Conservation (phyloP, 2,888 invertebrate species). For the Ischnura elegans region DNA sequence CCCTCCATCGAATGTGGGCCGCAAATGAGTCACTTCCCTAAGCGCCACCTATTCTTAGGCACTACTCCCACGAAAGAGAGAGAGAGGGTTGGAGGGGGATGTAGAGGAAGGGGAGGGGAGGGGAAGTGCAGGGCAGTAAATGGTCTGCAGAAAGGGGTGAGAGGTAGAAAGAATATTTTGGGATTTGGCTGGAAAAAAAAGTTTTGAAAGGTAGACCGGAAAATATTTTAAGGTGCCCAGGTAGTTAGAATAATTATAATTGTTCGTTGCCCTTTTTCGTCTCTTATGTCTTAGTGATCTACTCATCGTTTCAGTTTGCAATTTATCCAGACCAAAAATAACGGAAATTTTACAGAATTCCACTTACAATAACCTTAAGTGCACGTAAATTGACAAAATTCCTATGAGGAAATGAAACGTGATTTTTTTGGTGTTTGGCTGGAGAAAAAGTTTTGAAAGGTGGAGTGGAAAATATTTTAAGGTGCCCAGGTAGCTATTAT, state of each 20-base stretch:
- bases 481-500: too few relatives aligned
- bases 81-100: neutral
- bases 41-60: conserved; percentile 61
- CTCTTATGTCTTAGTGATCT: too few relatives aligned
- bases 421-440: too few relatives aligned
- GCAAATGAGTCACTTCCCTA: conserved; percentile 53
- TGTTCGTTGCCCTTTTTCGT: too few relatives aligned
- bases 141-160: neutral
- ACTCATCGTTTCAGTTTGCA: too few relatives aligned
- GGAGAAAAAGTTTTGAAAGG: neutral
- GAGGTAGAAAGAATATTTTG: neutral
- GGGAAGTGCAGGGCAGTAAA: neutral
- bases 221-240: neutral
- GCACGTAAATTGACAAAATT: too few relatives aligned
- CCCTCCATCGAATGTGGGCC: conserved; percentile 56
- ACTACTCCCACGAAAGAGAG: conserved; percentile 50
- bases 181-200: too few relatives aligned
- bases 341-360: too few relatives aligned
- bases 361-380: too few relatives aligned
- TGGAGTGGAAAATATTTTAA: neutral
- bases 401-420: too few relatives aligned
- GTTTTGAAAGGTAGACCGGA: neutral
- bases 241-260: too few relatives aligned
- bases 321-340: too few relatives aligned
- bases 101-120: neutral